Base-by-base conservation (phyloP, 2,888 invertebrate species). In the Kuschelorhynchus macadamiae region DNA sequence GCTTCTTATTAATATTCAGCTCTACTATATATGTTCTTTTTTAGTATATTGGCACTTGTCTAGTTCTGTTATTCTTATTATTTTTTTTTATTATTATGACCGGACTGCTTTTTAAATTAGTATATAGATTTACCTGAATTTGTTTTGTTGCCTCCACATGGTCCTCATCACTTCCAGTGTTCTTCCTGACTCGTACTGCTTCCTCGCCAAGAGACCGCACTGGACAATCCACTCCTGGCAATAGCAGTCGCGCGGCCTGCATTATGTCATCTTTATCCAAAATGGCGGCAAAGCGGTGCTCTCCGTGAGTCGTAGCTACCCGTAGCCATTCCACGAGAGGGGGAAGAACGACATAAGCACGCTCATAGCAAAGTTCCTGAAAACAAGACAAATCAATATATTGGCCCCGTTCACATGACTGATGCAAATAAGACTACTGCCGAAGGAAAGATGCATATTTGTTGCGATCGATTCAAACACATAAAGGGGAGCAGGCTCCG, bases 241-340 rank as follows among this genome's bases (percentile, higher is more conserved):
- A 84, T 41, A 96, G 85, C 46, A 96, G 83, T 4, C 95, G 83
- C 0, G 96, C 95, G 0, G 96, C 94, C 84, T 96, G 96, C 88
- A 92, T 88, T 21, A 96, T 90, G 81, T 96, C 96, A 79, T 95
- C 95, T 50, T 91, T 81, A 71, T 83, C 95, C 52, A 93, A 89
- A 69, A 91, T 88, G 18, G 90, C 87, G 1, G 94, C 91, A 69
- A 91, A 90, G 5, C 94, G 88, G 79, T 95, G 90, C 72, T 92
- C 91, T 0, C 94, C 91, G 83, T 95, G 94, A 1, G 95, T 93
- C 0, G 91, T 89, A 3, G 92, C 90, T 0, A 93, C 94, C 11
- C 96, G 86, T 72, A 95, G 85, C 96, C 96, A 96, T 84, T 96
- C 96, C n/a, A 93, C 91, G 67, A 96, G 85, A 9, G 96, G 96